Base-by-base conservation (phyloP, 2,888 invertebrate species). In the Cataglyphis livida region DNA sequence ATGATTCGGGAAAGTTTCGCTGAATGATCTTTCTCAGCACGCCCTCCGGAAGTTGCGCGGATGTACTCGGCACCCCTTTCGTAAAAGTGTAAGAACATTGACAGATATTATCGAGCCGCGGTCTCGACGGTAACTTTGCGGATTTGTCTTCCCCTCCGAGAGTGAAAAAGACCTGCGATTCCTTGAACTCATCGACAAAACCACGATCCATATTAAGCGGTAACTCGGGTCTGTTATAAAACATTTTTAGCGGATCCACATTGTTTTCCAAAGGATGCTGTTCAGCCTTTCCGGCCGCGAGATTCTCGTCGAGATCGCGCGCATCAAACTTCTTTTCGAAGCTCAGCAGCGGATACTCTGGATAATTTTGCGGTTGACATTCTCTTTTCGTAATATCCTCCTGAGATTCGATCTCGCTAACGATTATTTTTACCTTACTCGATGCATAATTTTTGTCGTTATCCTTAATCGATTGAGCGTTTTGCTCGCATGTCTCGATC, bases 1-100 rank as follows among this genome's bases (percentile, higher is more conserved):
- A 94, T 0, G 94, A 94, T 73, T 94, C 94, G 0, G 94, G 94
- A 51, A 94, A 94, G 70, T 94, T 94, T 73, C 94, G 90, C 75
- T 94, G 94, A 44, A 94, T 91, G n/a, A 94, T 94, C 82, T 94
- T 94, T 9, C 94, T 86, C 62, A 94, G 51, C 0, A 94, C 93
- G 10, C 91, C 93, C 64, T 93, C 94, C 3, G 94, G 93, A 21
- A 94, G 84, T 79, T 94, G 93, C 0, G 94, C 93, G 0, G 94
- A 94, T 3, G 94, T 94, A 64, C 94, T 94, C 4, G 94, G 94
- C 3, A 93, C 91, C 2, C 51, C 51, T 48, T 92, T 90, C 4
- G 92, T 91, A 81, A 94, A 94, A 73, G 92, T 91, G 79, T 93
- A 93, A 51, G 93, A 93, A 76, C 94, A 94, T 35, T 90, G 91